Conservation (phyloP, 2,888 invertebrate genomes). For the Scaptomyza caliginosa region DNA sequence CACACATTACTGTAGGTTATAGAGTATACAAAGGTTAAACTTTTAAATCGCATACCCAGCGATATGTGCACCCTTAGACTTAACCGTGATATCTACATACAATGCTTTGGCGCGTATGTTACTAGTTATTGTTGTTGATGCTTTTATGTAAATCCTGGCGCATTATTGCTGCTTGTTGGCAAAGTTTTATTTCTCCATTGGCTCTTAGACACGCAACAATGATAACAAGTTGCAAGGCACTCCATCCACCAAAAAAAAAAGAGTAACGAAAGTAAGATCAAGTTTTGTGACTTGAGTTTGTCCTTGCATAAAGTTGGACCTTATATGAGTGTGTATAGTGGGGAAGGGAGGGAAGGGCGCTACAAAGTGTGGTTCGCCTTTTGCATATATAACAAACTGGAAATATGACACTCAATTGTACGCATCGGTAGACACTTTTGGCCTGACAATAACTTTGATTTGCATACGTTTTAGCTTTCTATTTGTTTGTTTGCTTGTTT, state of each 20-base stretch:
- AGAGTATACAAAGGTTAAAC: too few species aligned
- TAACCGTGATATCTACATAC: slow-evolving; percentile 4
- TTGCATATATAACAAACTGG: slow-evolving; percentile 67
- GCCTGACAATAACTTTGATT: slow-evolving; percentile 78
- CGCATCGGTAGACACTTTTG: slow-evolving; percentile 75
- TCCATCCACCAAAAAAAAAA: slow-evolving; percentile 29
- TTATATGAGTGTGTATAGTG: slow-evolving; percentile 34
- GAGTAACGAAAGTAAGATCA: neutral
- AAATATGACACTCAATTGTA: slow-evolving; percentile 79
- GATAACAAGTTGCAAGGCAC: slow-evolving; percentile 70
- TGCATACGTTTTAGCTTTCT: slow-evolving; percentile 53
- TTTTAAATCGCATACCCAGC: slow-evolving; percentile 67
- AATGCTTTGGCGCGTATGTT: slow-evolving; percentile 33
- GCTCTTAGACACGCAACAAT: slow-evolving; percentile 79
- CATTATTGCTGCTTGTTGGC: slow-evolving; percentile 48
- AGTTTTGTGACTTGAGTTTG: slow-evolving; percentile 49
- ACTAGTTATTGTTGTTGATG: slow-evolving; percentile 17
- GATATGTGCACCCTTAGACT: slow-evolving; percentile 46
- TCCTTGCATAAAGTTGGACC: slow-evolving; percentile 53
- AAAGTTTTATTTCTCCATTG: slow-evolving; percentile 69
- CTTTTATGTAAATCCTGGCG: slow-evolving; percentile 64
- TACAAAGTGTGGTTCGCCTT: slow-evolving; percentile 6
- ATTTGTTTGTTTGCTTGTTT: slow-evolving; percentile 35
- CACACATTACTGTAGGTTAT: too few species aligned
- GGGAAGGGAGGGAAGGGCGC: neutral